A percentile compares a stretch with the other conserved stretches of the same genome.
These are phyloP conservation scores for Piscicola geometra DNA, from an alignment of 2,888 invertebrate genomes.

Conservation along the genomic window DNA sequence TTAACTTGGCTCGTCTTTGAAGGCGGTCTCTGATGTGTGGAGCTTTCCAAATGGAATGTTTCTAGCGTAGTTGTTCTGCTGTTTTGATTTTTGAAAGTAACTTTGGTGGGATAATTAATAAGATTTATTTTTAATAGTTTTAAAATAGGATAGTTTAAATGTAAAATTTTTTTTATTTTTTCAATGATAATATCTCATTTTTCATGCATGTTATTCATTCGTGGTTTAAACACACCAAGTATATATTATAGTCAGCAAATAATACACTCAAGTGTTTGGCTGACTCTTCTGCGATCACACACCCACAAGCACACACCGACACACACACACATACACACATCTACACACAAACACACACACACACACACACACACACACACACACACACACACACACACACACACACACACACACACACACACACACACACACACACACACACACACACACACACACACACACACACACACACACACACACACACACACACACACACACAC, in stretches of 20 bases:
- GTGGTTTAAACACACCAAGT: constrained; percentile 18
- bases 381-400: constrained; percentile 15
- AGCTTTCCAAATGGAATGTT: too few species aligned
- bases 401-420: constrained; percentile 15
- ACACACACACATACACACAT: constrained; percentile 1
- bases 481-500: background rate
- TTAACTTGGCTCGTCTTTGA: too few species aligned
- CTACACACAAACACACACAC: background rate
- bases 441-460: background rate
- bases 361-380: constrained; percentile 12
- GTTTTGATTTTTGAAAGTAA: too few species aligned
- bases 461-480: constrained; percentile 2
- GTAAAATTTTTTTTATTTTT: background rate
- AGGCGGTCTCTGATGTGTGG: too few species aligned
- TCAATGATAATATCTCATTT: background rate
- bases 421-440: constrained; percentile 14
- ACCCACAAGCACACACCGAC: background rate
- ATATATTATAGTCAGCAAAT: constrained; percentile 13
- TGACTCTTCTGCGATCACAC: constrained; percentile 1
- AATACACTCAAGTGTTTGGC: constrained; percentile 13
- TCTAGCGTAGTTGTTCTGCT: too few species aligned
- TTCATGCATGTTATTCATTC: background rate
- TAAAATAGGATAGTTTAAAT: background rate
- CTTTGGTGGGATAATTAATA: too few species aligned
- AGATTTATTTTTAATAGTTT: background rate